phyloP scores from a whole-genome alignment of 2,888 invertebrate species.

The Caenorhabditis wallacei region DNA sequence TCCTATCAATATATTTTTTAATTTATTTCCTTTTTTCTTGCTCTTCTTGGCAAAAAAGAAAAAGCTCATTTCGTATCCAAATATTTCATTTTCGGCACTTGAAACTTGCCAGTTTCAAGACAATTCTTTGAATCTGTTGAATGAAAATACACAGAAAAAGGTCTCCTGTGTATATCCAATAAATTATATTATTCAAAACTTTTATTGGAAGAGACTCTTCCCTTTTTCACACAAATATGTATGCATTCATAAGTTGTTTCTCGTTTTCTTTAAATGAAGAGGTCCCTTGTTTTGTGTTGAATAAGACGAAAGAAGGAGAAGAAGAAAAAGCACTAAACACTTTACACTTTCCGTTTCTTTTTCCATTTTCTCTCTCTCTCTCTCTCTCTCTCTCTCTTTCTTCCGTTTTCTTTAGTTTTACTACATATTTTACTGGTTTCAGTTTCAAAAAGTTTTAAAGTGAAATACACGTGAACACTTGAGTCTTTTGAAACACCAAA shows the following conservation, averaged over 20 bases:
- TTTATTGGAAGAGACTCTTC: slow-evolving; percentile 14
- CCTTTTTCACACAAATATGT: slow-evolving; percentile 30
- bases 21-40: slow-evolving; percentile 48
- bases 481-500: neutral
- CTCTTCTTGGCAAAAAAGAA: slow-evolving; percentile 4
- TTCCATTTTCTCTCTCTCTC: neutral
- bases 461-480: slow-evolving; percentile 17
- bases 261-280: slow-evolving; percentile 48
- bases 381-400: slow-evolving; percentile 5
- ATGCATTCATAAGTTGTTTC: slow-evolving; percentile 62
- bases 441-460: slow-evolving; percentile 13
- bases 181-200: slow-evolving; percentile 11
- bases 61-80: slow-evolving; percentile 33
- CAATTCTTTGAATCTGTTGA: neutral
- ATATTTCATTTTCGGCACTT: slow-evolving; percentile 46
- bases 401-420: slow-evolving; percentile 16
- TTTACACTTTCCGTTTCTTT: slow-evolving; percentile 40
- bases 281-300: slow-evolving; percentile 19
- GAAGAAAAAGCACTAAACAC: slow-evolving; percentile 49
- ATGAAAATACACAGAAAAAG: neutral
- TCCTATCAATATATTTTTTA: slow-evolving; percentile 38
- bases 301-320: slow-evolving; percentile 9
- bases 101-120: neutral
- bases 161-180: slow-evolving; percentile 27
- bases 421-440: slow-evolving; percentile 39